Conservation (phyloP, 2,888 invertebrate species). For the Pinctada fucata region DNA sequence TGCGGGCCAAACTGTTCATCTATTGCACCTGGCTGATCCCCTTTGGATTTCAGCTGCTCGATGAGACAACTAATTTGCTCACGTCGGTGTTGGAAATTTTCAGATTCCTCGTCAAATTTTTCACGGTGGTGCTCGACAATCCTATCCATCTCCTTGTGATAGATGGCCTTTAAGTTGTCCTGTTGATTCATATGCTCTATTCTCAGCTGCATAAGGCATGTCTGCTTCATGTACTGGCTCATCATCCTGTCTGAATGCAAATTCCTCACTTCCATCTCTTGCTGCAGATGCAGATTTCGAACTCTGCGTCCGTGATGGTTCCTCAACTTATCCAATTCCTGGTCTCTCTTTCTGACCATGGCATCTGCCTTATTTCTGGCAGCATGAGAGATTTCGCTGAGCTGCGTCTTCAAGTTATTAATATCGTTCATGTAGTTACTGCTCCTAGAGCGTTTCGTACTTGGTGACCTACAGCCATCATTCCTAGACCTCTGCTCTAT, state of each 20-base stretch:
- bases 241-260: slow-evolving; percentile 5
- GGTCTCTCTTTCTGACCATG: slow-evolving; percentile 1
- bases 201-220: slow-evolving; percentile 26
- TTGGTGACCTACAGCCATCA: neutral
- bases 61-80: slow-evolving; percentile 30
- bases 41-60: slow-evolving; percentile 18
- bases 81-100: slow-evolving; percentile 25
- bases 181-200: slow-evolving; percentile 29
- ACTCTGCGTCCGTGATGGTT: slow-evolving; percentile 3
- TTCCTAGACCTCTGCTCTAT: slow-evolving; percentile 12
- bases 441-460: slow-evolving; percentile 10
- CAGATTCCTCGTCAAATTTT: slow-evolving; percentile 9
- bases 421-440: slow-evolving; percentile 12
- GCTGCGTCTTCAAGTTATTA: slow-evolving; percentile 17
- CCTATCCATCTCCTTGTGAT: slow-evolving; percentile 17
- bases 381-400: neutral
- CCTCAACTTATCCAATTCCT: slow-evolving; percentile 18
- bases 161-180: slow-evolving; percentile 1
- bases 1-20: slow-evolving; percentile 43
- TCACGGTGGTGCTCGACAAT: slow-evolving; percentile 17
- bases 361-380: neutral
- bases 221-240: slow-evolving; percentile 18
- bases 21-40: slow-evolving; percentile 6
- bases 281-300: slow-evolving; percentile 16
- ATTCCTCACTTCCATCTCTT: slow-evolving; percentile 29